Base-by-base conservation (phyloP, 2,888 invertebrate genomes). In the Lithophane semibrunnea region DNA sequence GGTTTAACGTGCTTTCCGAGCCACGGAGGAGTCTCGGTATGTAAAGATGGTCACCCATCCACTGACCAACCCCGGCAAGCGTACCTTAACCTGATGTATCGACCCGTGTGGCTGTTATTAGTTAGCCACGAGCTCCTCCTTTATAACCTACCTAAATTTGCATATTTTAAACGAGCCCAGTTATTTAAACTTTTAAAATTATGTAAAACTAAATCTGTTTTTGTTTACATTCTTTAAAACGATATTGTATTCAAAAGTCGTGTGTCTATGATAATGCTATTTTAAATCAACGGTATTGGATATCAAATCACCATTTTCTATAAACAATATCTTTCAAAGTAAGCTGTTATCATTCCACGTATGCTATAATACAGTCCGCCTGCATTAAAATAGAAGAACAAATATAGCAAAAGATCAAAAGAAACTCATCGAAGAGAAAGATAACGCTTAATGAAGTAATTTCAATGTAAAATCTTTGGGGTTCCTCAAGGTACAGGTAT, bases 401-500 rank as follows among this genome's bases (percentile, higher is more conserved):
- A 75, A 87, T 68, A 78, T 42, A 79, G 58, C 54, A 65, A 88
- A 86, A 82, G 69, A 82, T 88, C 80, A 84, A 87, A 85, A 63
- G 75, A 80, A 85, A 76, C 74, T 76, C 60, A 24, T 69, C 63
- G 70, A 72, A 47, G 49, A 75, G 67, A 76, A 63, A 79, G 77
- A 83, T 73, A 85, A 69, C 63, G 24, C 76, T 76, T 86, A 87
- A 88, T 88, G 79, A 85, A 83, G 85, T 68, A 64, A 83, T 87
- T 88, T 85, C 87, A 89, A 88, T 85, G 87, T 84, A 79, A 84
- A 90, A 82, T 90, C 89, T 83, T 81, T 75, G 73, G 75, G 81
- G 84, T 84, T 88, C 86, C 77, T 79, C 75, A 81, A 87, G 80
- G 85, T 81, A 82, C 93, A 94, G 94, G 94, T 95, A 95, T 93